Percentiles rank a stretch among this genome's conserved stretches.
Evolutionary conservation across 2,888 invertebrate genomes (phyloP).

Genomic region (Brenthis daphne): DNA sequence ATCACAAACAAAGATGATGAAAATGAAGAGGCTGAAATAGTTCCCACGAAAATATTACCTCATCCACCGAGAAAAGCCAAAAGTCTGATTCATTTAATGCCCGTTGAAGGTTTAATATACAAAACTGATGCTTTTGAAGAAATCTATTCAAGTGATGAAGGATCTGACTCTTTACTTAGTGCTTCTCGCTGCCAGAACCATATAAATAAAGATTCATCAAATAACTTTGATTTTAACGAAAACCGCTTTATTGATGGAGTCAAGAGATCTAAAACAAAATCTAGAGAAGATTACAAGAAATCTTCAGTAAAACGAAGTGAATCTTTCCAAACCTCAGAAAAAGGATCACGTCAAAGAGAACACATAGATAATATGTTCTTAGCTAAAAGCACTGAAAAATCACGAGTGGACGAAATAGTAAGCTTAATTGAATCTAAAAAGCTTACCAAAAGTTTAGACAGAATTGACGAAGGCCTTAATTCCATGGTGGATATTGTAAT

Average conservation of each 20-base stretch:
- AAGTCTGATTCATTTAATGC: constrained; percentile 86
- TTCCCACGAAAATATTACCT: constrained; percentile 89
- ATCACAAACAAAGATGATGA: constrained; percentile 71
- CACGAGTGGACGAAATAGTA: constrained; percentile 74
- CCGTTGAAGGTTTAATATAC: constrained; percentile 82
- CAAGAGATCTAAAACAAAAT: constrained; percentile 65
- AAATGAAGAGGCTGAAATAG: constrained; percentile 85
- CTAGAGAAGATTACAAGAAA: constrained; percentile 65
- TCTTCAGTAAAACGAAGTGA: constrained; percentile 73
- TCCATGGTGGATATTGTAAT: constrained; percentile 88
- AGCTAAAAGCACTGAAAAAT: constrained; percentile 64
- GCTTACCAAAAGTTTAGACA: constrained; percentile 89
- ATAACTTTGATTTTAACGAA: constrained; percentile 73
- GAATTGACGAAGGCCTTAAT: constrained; percentile 88
- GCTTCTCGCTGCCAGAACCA: constrained; percentile 79
- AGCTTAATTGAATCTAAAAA: constrained; percentile 83
- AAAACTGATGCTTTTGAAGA: constrained; percentile 83
- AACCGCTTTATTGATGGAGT: constrained; percentile 71
- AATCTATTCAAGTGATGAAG: constrained; percentile 84
- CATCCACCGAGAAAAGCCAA: constrained; percentile 90
- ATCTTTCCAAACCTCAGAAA: constrained; percentile 75
- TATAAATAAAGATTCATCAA: constrained; percentile 61
- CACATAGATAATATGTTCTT: constrained; percentile 84
- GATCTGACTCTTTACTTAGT: constrained; percentile 87
- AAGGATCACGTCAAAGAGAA: constrained; percentile 71